Conservation (phyloP, 92 coral and sea anemone genomes). For the Paragorgia papillata region DNA sequence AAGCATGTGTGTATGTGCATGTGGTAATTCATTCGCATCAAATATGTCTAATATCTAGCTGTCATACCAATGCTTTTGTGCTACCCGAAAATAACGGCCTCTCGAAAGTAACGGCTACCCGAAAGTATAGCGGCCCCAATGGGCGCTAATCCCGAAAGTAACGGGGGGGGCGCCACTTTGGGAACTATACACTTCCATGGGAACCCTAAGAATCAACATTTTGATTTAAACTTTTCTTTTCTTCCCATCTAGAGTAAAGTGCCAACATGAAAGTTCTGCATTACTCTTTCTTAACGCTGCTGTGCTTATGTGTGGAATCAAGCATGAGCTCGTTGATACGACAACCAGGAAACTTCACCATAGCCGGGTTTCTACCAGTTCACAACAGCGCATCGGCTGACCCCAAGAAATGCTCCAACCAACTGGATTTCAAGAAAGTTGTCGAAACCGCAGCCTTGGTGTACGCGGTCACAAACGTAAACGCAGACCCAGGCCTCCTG, state of each 20-base stretch:
- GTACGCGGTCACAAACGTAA: neutral
- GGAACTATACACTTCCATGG: too few relatives aligned
- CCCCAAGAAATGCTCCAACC: constrained; percentile 10
- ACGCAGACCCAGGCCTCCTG: constrained; percentile 7
- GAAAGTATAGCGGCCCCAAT: too few relatives aligned
- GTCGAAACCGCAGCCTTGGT: constrained; percentile 19
- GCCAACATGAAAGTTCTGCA: constrained; percentile 9
- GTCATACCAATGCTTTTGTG: too few relatives aligned
- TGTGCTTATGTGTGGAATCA: neutral
- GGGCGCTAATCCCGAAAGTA: too few relatives aligned
- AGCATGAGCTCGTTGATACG: constrained; percentile 1
- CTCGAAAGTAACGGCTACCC: too few relatives aligned
- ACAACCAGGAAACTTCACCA: constrained; percentile 12
- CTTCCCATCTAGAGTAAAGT: neutral
- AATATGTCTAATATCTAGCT: too few relatives aligned
- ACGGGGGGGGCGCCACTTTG: too few relatives aligned
- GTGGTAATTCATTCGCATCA: too few relatives aligned
- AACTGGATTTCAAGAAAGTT: constrained; percentile 24
- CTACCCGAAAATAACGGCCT: too few relatives aligned
- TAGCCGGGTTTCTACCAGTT: constrained; percentile 12
- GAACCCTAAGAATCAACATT: too few relatives aligned
- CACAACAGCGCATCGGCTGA: neutral
- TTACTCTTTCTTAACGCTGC: neutral
- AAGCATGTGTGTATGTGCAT: too few relatives aligned
- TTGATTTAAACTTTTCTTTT: neutral